A percentile compares a stretch with the other conserved stretches of the same genome.
Conservation (phyloP, 2,797 vertebrate species). For the Sardinella longiceps region DNA sequence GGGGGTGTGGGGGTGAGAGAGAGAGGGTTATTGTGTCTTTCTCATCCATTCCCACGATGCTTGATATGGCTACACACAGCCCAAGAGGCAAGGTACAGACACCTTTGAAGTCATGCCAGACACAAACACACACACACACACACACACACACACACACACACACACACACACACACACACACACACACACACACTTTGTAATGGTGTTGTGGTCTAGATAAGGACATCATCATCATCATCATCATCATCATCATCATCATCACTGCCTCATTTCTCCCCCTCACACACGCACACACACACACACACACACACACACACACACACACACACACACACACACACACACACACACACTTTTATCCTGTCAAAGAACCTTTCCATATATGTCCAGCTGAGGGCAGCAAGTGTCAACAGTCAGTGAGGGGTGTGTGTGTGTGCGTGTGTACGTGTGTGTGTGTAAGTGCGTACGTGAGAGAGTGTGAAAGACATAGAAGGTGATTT, state of each 20-base stretch:
- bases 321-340: conserved; percentile 25
- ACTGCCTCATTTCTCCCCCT: no score
- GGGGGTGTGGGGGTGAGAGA: no score
- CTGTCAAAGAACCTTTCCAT: background rate
- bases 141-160: background rate
- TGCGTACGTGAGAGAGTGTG: background rate
- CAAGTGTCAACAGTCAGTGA: background rate
- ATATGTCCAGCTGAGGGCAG: conserved; percentile 6
- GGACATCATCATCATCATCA: no score
- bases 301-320: conserved; percentile 53
- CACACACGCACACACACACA: background rate
- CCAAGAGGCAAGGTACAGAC: no score
- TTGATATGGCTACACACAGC: no score
- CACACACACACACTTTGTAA: conserved; percentile 49
- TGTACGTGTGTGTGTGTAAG: background rate
- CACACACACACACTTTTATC: conserved; percentile 22
- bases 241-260: no score
- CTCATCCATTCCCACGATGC: no score
- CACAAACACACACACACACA: conserved; percentile 40
- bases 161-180: conserved; percentile 53
- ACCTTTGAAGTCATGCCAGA: conserved; percentile 62
- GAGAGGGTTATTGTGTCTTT: no score
- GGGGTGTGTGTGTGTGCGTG: background rate
- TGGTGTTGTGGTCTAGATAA: no score
- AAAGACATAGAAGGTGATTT: background rate